These are phyloP conservation scores for Callitettix versicolor DNA, from an alignment of 1,140 invertebrate species.

Conservation along the genomic window DNA sequence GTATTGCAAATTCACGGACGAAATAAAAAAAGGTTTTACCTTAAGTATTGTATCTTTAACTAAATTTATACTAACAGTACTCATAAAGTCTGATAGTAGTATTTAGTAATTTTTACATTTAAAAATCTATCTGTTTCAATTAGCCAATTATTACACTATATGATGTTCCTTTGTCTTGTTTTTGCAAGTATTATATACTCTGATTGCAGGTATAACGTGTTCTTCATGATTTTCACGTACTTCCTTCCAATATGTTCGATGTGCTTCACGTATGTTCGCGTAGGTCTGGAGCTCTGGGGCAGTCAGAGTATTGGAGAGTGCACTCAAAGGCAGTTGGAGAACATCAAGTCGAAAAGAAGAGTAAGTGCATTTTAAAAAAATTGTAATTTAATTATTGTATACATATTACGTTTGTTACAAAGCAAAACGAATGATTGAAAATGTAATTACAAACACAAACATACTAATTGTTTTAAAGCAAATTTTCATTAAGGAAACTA, in stretches of 20 bases:
- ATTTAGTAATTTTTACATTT: too few relatives aligned
- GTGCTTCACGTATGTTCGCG: constrained; percentile 81
- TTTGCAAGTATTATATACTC: too few relatives aligned
- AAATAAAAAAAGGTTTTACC: too few relatives aligned
- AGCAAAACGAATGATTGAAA: not conserved
- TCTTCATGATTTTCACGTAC: constrained; percentile 85
- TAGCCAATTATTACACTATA: too few relatives aligned
- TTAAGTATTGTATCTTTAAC: too few relatives aligned
- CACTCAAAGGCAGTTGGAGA: constrained; percentile 79
- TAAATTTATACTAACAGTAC: too few relatives aligned
- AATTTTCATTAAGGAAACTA: not conserved
- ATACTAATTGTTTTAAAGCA: not conserved
- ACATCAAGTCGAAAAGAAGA: constrained; percentile 84
- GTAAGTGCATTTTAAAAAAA: constrained; percentile 47
- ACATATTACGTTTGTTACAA: not conserved
- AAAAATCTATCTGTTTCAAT: too few relatives aligned
- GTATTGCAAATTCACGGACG: too few relatives aligned
- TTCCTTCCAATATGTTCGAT: constrained; percentile 86
- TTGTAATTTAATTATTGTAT: not conserved
- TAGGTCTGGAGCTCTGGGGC: constrained; percentile 88
- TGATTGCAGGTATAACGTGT: constrained; percentile 70
- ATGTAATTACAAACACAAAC: not conserved
- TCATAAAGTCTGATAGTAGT: too few relatives aligned
- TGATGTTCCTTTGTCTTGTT: too few relatives aligned
- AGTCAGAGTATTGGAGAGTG: constrained; percentile 91